Base-by-base conservation (phyloP, 2,888 invertebrate species). In the Netelia melanura region DNA sequence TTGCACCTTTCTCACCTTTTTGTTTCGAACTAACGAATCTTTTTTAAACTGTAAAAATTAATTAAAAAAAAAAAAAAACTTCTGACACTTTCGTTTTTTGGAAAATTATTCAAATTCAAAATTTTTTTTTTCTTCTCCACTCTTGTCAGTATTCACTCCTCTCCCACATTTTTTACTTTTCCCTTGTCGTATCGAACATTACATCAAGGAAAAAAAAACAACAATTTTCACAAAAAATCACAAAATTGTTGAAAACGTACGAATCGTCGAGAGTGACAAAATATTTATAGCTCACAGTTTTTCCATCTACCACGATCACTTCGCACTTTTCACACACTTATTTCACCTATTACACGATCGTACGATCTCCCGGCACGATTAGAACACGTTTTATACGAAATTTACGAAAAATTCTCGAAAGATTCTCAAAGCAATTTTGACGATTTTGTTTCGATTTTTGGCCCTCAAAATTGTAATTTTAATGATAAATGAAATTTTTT, bases 101-200 rank as follows among this genome's bases (percentile, higher is more conserved):
- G n/a, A 54, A 54, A n/a, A n/a, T n/a, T 54, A 54, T 54, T 17
- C 11, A 54, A 54, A 54, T 6, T 14, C n/a, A n/a, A 54, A n/a
- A 10, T 3, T 54, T 10, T 84, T 65, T 21, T 48, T 58, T 52
- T 17, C 43, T 70, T 52, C 1, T 74, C 68, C 71, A 17, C 44
- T 70, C 21, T 79, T 30, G 6, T 74, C 62, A 44, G 21, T 43
- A 10, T 70, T n/a, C 62, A 64, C 68, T 78, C 44, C 48, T 64
- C 83, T 67, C 68, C 62, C 56, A 68, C 83, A 83, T 74, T 77
- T 77, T 75, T 80, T 64, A 67, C 76, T 30, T 11, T 10, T 5
- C 2, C 21, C 43, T 65, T 21, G 10, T 8, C 62, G n/a, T 21
- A 3, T 62, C 14, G 11, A 1, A 62, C 30, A 3, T 52, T 52